A percentile compares a stretch with the other conserved stretches of the same genome.
Evolutionary conservation across 2,888 invertebrate genomes (phyloP).

Genomic region (Geophilus truncorum): DNA sequence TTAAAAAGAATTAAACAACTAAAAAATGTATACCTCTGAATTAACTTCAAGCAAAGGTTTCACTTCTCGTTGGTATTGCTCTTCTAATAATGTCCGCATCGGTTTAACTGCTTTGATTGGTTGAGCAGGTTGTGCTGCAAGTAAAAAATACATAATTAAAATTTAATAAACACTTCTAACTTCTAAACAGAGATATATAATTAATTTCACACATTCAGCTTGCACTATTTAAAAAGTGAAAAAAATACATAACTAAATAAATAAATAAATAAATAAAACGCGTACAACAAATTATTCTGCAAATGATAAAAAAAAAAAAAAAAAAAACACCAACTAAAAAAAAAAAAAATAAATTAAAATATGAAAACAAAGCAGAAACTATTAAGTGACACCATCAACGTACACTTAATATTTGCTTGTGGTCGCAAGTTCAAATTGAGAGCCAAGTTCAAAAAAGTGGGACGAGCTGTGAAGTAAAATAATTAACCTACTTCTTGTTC

Average conservation of each 20-base stretch:
- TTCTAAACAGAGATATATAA: too few relatives aligned
- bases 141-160: conserved; percentile 33
- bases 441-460: conserved; percentile 96
- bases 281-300: too few relatives aligned
- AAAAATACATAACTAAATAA: conserved; percentile 14
- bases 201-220: too few relatives aligned
- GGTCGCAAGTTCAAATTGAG: conserved; percentile 71
- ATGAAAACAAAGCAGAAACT: neutral
- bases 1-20: neutral
- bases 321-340: neutral
- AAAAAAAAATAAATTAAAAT: neutral
- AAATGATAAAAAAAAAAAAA: conserved; percentile 28
- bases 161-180: too few relatives aligned
- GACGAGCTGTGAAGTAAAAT: conserved; percentile 75
- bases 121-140: conserved; percentile 61
- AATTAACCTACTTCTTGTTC: neutral
- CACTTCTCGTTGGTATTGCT: conserved; percentile 52
- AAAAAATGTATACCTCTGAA: conserved; percentile 9
- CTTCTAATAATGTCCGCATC: conserved; percentile 89
- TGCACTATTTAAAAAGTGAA: neutral
- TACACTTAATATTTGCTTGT: conserved; percentile 41
- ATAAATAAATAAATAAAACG: conserved; percentile 22
- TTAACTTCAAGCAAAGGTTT: conserved; percentile 42
- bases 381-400: conserved; percentile 35
- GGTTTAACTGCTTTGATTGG: conserved; percentile 76